These are phyloP conservation scores for Pycnonotus jocosus DNA, from an alignment of 2,113 vertebrate genomes.

Conservation along the genomic window DNA sequence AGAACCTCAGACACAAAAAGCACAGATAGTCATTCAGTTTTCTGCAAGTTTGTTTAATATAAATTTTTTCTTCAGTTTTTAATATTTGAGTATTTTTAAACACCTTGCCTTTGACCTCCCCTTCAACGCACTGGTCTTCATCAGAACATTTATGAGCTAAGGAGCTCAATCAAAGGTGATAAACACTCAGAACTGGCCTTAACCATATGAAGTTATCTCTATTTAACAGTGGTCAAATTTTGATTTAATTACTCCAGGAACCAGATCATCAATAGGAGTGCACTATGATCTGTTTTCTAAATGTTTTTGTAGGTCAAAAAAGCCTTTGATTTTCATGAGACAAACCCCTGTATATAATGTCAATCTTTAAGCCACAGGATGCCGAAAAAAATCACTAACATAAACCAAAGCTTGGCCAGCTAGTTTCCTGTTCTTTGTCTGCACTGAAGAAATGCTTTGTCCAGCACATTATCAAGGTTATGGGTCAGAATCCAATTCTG, in stretches of 20 bases:
- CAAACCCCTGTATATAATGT: background rate
- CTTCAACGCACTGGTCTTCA: background rate
- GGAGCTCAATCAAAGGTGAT: background rate
- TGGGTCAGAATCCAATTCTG: background rate
- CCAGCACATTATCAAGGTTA: background rate
- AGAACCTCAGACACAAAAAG: background rate
- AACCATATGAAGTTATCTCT: background rate
- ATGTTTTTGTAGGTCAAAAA: background rate
- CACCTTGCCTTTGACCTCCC: background rate
- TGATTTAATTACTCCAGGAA: background rate
- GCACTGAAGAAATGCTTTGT: background rate
- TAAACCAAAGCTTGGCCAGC: background rate
- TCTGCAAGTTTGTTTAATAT: background rate
- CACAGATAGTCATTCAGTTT: background rate
- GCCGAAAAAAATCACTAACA: background rate
- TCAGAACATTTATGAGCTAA: background rate
- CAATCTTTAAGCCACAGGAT: background rate
- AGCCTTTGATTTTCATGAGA: background rate
- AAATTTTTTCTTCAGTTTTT: background rate
- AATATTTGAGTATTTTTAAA: background rate
- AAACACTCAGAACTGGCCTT: background rate
- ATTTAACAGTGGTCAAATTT: background rate
- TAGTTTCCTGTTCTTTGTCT: background rate
- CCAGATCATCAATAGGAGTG: background rate
- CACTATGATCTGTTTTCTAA: background rate